Conservation (phyloP, 2,113 vertebrate genomes). For the Labeo catla region DNA sequence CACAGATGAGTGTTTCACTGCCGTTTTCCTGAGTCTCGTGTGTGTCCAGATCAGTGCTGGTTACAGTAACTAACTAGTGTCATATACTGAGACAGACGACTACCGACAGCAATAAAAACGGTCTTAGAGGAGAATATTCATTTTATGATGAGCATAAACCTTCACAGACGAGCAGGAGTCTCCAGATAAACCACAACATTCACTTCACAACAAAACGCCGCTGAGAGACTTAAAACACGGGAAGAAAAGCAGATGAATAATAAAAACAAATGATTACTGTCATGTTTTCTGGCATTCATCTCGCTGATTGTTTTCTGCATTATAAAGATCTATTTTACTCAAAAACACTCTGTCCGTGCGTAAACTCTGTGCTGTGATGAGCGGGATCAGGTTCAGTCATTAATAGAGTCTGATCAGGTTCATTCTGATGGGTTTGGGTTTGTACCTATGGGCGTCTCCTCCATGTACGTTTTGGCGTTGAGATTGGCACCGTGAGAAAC, state of each 20-base stretch:
- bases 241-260: not conserved
- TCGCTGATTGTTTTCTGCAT: not conserved
- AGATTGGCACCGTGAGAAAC: conserved; percentile 95
- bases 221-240: not conserved
- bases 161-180: not conserved
- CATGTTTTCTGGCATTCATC: not conserved
- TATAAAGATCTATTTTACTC: too few species aligned
- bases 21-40: too few species aligned
- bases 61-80: too few species aligned
- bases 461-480: conserved; percentile 91
- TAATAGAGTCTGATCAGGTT: too few species aligned
- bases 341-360: too few species aligned
- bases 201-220: not conserved
- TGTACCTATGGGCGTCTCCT: conserved; percentile 96
- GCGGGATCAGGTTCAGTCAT: not conserved
- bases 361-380: not conserved
- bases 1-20: too few species aligned
- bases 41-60: too few species aligned
- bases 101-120: not conserved
- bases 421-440: too few species aligned
- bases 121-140: not conserved
- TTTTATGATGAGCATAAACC: not conserved
- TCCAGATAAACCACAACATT: not conserved
- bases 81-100: too few species aligned
- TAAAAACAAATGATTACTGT: not conserved